Percentiles rank a stretch among this genome's conserved stretches.
Conservation (phyloP, 2,888 invertebrate species). For the Phania funesta region DNA sequence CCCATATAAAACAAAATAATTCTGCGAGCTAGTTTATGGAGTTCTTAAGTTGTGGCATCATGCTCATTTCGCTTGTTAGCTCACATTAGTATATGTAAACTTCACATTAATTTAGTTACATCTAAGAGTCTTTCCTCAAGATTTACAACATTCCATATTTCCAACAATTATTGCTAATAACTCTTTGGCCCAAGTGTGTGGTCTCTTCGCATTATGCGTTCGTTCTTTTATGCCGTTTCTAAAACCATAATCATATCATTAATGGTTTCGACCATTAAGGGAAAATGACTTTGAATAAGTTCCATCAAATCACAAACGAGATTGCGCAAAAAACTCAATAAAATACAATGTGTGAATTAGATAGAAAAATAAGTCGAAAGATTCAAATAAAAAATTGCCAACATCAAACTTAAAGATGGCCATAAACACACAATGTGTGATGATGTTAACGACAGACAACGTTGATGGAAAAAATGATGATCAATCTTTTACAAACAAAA, state of each 20-base stretch:
- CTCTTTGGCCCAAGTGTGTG: constrained; percentile 43
- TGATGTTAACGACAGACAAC: constrained; percentile 39
- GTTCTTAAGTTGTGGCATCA: too few relatives aligned
- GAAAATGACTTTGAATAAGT: constrained; percentile 51
- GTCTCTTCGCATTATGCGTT: constrained; percentile 22
- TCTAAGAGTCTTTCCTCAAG: not conserved
- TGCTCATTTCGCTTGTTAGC: not conserved
- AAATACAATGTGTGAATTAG: constrained; percentile 53
- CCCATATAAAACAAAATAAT: too few relatives aligned
- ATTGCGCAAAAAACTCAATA: not conserved
- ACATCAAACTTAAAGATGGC: constrained; percentile 26
- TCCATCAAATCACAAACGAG: constrained; percentile 32
- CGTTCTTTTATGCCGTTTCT: not conserved
- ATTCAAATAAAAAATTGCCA: constrained; percentile 4
- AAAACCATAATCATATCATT: constrained; percentile 34
- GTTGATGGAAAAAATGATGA: constrained; percentile 34
- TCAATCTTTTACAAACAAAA: constrained; percentile 26
- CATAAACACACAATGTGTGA: constrained; percentile 28
- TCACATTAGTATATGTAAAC: not conserved
- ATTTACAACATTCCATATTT: constrained; percentile 1
- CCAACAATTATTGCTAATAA: constrained; percentile 20
- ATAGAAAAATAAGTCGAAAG: constrained; percentile 24
- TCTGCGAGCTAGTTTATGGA: too few relatives aligned
- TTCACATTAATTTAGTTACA: not conserved
- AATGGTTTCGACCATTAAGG: constrained; percentile 56